Conservation (phyloP, 2,888 invertebrate genomes). For the Lithophane ornitopus region DNA sequence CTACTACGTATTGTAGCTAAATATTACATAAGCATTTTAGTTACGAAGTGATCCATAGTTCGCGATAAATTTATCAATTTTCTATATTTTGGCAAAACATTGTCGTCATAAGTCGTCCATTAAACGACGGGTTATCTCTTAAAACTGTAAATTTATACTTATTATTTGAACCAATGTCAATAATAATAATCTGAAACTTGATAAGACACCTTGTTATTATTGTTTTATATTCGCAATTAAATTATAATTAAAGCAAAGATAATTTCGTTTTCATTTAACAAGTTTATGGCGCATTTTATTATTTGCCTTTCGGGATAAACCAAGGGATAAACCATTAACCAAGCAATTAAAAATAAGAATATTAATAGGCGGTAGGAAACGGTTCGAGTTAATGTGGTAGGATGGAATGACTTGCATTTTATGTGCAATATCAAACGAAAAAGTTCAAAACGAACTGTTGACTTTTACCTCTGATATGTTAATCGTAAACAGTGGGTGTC, state of each 20-base stretch:
- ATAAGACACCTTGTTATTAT: conserved; percentile 41
- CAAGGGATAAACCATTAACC: no score
- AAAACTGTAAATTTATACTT: conserved; percentile 14
- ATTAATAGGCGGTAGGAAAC: background rate
- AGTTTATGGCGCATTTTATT: conserved; percentile 16
- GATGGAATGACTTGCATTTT: background rate
- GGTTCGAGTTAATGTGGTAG: background rate
- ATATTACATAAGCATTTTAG: conserved; percentile 43
- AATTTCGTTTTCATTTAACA: conserved; percentile 23
- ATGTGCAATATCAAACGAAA: background rate
- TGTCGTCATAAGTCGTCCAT: conserved; percentile 18
- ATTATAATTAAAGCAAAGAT: conserved; percentile 31
- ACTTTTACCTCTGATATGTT: background rate
- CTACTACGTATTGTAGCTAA: conserved; percentile 18
- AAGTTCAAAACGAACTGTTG: conserved; percentile 3
- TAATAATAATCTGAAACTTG: conserved; percentile 27
- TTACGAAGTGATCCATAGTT: conserved; percentile 7
- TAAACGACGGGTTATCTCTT: conserved; percentile 41
- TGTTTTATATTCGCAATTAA: conserved; percentile 27
- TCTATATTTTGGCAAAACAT: conserved; percentile 27
- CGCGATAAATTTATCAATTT: conserved; percentile 47
- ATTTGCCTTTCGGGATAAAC: conserved; percentile 9
- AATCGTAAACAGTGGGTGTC: background rate
- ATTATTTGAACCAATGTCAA: conserved; percentile 27
- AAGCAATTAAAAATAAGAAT: conserved; percentile 4